phyloP scores from a whole-genome alignment of 2,888 invertebrate species.

The Euspilapteryx auroguttella region DNA sequence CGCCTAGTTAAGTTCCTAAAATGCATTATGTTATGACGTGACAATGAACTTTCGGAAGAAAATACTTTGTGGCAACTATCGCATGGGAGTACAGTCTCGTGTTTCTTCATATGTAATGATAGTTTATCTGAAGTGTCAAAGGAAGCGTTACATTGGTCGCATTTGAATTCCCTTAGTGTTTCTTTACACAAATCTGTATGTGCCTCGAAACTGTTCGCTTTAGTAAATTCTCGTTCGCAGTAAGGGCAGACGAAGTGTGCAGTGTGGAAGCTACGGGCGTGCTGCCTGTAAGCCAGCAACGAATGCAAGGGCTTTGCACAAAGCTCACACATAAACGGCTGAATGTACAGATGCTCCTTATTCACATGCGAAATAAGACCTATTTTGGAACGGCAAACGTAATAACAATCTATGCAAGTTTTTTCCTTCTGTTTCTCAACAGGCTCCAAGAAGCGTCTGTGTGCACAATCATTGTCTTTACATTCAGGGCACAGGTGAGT shows the following conservation, averaged over 20 bases:
- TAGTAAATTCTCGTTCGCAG: neutral
- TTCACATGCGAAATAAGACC: too few species aligned
- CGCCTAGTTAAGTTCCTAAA: too few species aligned
- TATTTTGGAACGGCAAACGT: too few species aligned
- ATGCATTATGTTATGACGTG: neutral
- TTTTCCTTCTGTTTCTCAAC: too few species aligned
- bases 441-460: too few species aligned
- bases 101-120: neutral
- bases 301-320: neutral
- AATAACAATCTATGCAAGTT: too few species aligned
- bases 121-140: neutral
- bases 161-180: neutral
- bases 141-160: neutral
- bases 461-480: too few species aligned
- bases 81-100: neutral
- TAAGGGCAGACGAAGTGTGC: neutral
- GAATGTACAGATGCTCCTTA: neutral
- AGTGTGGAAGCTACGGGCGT: neutral
- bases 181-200: neutral
- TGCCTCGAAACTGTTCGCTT: neutral
- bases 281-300: neutral
- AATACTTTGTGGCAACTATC: neutral
- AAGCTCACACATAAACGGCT: neutral
- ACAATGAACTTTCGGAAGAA: neutral
- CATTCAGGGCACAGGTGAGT: too few species aligned